A percentile compares a stretch with the other conserved stretches of the same genome.
Conservation (phyloP, 2,113 vertebrate genomes). For the Mohoua ochrocephala region DNA sequence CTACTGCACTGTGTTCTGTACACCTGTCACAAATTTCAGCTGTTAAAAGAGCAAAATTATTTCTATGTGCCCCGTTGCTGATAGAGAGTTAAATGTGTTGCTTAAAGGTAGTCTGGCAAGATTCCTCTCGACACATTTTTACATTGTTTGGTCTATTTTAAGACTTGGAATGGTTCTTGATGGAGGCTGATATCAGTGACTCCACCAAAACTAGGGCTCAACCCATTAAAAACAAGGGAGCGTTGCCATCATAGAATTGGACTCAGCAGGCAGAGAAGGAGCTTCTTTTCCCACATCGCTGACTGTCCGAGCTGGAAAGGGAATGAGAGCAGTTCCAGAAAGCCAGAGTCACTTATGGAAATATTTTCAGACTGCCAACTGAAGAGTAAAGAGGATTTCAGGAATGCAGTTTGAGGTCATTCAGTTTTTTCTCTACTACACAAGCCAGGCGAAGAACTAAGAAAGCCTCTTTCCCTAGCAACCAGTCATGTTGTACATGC, state of each 20-base stretch:
- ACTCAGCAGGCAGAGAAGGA: neutral
- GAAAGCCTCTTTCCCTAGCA: conserved; percentile 41
- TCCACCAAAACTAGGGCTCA: neutral
- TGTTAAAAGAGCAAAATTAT: neutral
- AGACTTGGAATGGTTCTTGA: neutral
- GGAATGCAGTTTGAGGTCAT: neutral
- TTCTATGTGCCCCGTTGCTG: fast-evolving
- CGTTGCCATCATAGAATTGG: fast-evolving
- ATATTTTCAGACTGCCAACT: neutral
- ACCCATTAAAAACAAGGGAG: neutral
- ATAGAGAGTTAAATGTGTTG: neutral
- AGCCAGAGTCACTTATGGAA: neutral
- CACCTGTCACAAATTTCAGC: neutral
- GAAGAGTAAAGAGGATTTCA: conserved; percentile 17
- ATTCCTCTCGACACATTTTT: neutral
- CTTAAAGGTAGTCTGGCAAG: neutral
- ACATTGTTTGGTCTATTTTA: neutral
- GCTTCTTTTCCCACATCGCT: neutral
- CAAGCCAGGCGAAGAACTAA: neutral
- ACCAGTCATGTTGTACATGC: conserved; percentile 8
- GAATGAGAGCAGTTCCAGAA: neutral
- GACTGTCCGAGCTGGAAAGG: neutral
- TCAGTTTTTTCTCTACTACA: neutral
- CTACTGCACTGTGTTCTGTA: neutral
- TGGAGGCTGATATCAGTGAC: neutral